Base-by-base conservation (phyloP, 2,888 invertebrate species). In the Enchytraeus crypticus region DNA sequence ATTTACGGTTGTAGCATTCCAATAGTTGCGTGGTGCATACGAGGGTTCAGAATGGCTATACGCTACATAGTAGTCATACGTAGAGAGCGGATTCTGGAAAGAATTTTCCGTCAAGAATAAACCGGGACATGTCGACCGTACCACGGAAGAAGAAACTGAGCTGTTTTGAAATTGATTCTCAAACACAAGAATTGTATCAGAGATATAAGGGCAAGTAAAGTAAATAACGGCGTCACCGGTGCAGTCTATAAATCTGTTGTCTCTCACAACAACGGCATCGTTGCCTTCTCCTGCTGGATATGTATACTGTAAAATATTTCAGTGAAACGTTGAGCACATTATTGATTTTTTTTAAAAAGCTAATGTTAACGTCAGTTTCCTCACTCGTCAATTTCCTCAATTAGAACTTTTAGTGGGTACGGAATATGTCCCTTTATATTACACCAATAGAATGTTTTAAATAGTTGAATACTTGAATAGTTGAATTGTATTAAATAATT, bases 11-110 rank as follows among this genome's bases (percentile, higher is more conserved):
- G 43, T 23, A 11, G 38, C 1, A 38, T 54, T 54, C 55, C 55
- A 54, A 38, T 33, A 54, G 38, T 54, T 54, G 33, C 55, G 33
- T 23, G 55, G 21, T n/a, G 55, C 55, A 14, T 54, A 54, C 18
- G 38, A 34, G 23, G 0, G 21, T 5, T 2, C 1, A 26, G 43
- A 21, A 38, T 14, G 38, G 8, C 11, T 8, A 38, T 18, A 14
- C 11, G 18, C 11, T 8, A 38, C 18, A 14, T 38, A 27, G 14
- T 54, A 54, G 23, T 34, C 55, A 14, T 33, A 26, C 14, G 18
- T 38, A 8, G 33, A 38, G 4, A 0, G 0, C 2, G 21, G 11
- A 23, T 33, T 38, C 23, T 26, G 33, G 11, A 54, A 54, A 5
- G 2, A 34, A 27, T 54, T 54, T 27, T n/a, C 23, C 2, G 55